phyloP scores from a whole-genome alignment of 2,797 vertebrate species.

The Acestrorhynchus altus region DNA sequence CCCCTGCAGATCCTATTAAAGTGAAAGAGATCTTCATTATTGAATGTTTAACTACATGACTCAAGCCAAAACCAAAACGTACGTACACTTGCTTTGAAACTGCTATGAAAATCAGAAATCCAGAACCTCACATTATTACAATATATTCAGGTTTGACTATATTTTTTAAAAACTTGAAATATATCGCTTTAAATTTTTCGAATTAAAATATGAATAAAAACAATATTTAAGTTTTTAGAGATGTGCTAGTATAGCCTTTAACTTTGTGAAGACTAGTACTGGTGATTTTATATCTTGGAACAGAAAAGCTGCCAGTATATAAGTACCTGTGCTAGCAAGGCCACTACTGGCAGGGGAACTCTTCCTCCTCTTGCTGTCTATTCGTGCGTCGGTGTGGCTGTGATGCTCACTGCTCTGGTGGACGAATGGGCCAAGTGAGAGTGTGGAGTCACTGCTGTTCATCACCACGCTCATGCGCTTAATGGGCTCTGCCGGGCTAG shows the following conservation, averaged over 20 bases:
- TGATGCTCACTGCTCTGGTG: slow-evolving; percentile 86
- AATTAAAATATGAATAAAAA: too few relatives aligned
- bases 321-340: slow-evolving; percentile 67
- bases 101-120: too few relatives aligned
- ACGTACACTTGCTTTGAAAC: too few relatives aligned
- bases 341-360: slow-evolving; percentile 84
- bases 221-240: too few relatives aligned
- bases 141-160: too few relatives aligned
- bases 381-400: slow-evolving; percentile 87
- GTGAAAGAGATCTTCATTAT: neutral
- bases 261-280: too few relatives aligned
- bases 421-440: slow-evolving; percentile 95
- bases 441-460: slow-evolving; percentile 96
- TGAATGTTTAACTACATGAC: slow-evolving; percentile 38
- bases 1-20: slow-evolving; percentile 46
- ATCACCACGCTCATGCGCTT: slow-evolving; percentile 99
- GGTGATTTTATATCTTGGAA: neutral
- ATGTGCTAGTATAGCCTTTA: too few relatives aligned
- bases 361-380: slow-evolving; percentile 94
- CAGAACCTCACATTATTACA: too few relatives aligned
- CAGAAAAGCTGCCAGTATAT: neutral
- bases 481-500: slow-evolving; percentile 94
- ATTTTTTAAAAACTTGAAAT: too few relatives aligned
- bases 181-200: too few relatives aligned
- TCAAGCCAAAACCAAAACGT: neutral